These are phyloP conservation scores for Crocodylus rhombifer DNA, from an alignment of 2,797 vertebrate species.

Conservation along the genomic window DNA sequence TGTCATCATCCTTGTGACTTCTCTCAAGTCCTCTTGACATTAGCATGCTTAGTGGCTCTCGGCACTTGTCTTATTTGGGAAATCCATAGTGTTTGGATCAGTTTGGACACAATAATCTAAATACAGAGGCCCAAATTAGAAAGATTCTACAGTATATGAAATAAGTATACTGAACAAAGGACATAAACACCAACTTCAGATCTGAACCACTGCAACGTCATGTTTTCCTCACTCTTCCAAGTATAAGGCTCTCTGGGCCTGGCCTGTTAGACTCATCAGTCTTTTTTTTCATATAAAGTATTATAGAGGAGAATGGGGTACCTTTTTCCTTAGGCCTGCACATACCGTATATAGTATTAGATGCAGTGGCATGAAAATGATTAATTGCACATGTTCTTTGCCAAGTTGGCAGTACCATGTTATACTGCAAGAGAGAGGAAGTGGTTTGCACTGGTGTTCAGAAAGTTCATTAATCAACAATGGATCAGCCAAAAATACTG, in stretches of 20 bases:
- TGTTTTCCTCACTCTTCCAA: neutral
- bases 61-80: neutral
- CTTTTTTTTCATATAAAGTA: conserved; percentile 13
- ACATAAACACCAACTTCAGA: neutral
- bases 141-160: neutral
- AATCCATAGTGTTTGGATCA: neutral
- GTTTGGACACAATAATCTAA: neutral
- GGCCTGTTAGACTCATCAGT: neutral
- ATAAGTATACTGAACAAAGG: neutral
- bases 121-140: neutral
- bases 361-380: conserved; percentile 16
- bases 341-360: conserved; percentile 9
- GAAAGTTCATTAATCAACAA: conserved; percentile 11
- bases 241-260: neutral
- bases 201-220: neutral
- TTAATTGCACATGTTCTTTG: neutral
- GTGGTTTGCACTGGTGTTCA: neutral
- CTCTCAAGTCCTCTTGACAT: neutral
- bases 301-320: neutral
- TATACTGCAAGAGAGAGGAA: neutral
- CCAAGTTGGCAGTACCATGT: conserved; percentile 9
- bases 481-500: neutral
- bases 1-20: neutral
- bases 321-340: neutral
- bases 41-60: neutral